Evolutionary conservation across 1,140 invertebrate species (phyloP).

Genomic region (Zelostemma sp.): DNA sequence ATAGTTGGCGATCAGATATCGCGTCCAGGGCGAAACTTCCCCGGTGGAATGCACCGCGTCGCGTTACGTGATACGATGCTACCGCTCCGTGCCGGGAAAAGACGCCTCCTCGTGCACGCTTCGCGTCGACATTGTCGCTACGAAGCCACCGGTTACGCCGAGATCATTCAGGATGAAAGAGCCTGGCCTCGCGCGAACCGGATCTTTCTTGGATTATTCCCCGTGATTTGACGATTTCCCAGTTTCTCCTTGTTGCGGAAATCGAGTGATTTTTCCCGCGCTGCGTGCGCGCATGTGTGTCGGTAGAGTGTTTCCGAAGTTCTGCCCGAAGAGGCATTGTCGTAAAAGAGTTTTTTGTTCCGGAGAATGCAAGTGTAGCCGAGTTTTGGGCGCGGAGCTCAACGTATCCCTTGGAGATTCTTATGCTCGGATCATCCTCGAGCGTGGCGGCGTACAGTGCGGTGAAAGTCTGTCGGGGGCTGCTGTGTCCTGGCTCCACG

Average conservation of each 20-base stretch:
- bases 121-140: neutral
- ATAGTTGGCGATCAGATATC: slow-evolving; percentile 13
- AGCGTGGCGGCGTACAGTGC: slow-evolving; percentile 26
- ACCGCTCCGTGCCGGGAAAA: neutral
- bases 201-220: neutral
- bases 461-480: slow-evolving; percentile 41
- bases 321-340: slow-evolving; percentile 21
- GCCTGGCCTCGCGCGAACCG: too few species aligned
- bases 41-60: neutral
- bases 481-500: slow-evolving; percentile 29
- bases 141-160: too few species aligned
- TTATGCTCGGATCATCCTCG: slow-evolving; percentile 21
- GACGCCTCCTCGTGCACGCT: neutral
- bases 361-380: slow-evolving; percentile 10
- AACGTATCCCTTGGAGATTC: slow-evolving; percentile 21
- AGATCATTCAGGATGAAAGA: too few species aligned
- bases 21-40: neutral
- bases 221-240: neutral
- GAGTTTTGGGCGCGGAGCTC: slow-evolving; percentile 21
- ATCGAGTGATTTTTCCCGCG: slow-evolving; percentile 8
- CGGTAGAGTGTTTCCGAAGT: slow-evolving; percentile 17
- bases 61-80: neutral
- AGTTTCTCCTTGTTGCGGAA: slow-evolving; percentile 23
- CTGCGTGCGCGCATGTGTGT: slow-evolving; percentile 11
- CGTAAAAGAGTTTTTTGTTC: slow-evolving; percentile 13